These are phyloP conservation scores for Apaloderma vittatum DNA, from an alignment of 2,113 vertebrate genomes.

Conservation along the genomic window DNA sequence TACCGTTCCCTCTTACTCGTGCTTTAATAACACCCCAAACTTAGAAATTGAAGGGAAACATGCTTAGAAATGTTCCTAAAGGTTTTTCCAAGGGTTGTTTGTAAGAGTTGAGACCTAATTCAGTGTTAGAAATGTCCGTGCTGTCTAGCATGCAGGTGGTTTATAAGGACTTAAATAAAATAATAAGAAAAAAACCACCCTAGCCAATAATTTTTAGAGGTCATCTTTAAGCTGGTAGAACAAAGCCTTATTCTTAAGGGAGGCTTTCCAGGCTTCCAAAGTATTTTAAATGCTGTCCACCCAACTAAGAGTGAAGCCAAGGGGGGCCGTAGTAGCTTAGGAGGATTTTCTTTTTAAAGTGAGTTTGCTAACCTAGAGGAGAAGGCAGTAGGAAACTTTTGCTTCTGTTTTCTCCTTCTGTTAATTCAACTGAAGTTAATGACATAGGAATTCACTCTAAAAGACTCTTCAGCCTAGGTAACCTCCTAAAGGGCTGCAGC, in stretches of 20 bases:
- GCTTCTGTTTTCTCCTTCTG: constrained; percentile 18
- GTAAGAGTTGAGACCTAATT: neutral
- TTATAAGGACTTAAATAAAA: neutral
- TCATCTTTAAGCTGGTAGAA: constrained; percentile 36
- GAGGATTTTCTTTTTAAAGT: neutral
- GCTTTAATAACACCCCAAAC: neutral
- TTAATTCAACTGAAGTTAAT: neutral
- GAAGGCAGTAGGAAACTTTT: neutral
- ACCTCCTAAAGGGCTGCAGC: neutral
- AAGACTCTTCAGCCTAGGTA: neutral
- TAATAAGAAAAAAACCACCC: neutral
- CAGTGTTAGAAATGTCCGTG: neutral
- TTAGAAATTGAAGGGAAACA: neutral
- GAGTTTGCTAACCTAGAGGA: neutral
- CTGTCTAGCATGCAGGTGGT: neutral
- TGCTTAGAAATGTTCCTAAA: neutral
- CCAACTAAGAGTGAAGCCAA: neutral
- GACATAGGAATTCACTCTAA: neutral
- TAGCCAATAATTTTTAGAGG: constrained; percentile 6
- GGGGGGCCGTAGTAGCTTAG: neutral
- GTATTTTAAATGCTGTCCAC: constrained; percentile 1
- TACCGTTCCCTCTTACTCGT: neutral
- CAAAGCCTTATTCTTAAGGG: constrained; percentile 30
- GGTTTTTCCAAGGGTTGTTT: neutral
- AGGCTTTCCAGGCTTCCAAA: neutral